Base-by-base conservation (phyloP, 2,113 vertebrate genomes). In the Barnardius zonarius region DNA sequence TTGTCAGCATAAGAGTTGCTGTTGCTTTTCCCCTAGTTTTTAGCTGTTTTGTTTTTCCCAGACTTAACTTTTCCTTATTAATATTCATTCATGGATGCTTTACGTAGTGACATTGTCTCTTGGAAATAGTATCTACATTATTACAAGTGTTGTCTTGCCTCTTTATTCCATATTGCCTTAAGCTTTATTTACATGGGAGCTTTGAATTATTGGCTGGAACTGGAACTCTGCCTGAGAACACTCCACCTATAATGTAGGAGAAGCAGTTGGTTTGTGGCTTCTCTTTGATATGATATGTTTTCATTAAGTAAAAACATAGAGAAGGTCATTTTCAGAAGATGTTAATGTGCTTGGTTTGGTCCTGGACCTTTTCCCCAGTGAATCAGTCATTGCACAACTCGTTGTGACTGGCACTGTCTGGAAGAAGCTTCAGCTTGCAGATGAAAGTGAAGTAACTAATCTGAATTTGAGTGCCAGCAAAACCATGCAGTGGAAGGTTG, bases 181-280 rank as follows among this genome's bases (percentile, higher is more conserved):
- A 88, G 93, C 90, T 96, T 96, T 94, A 90, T 88, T 95, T 95
- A 90, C 80, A 41, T 78, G 39, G 74, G 86, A 63, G 64, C 59
- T 90, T 59, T 44, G 83, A 83, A 63, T 88, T 93, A 61, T 30
- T 96, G 90, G 13, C 90, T 83, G 82, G 85, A 33, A 7, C 85
- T 96, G 96, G 94, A 94, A 6, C 72, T 64, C 30, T 92, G 85
- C 88, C 90, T 86, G 64, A 51, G 64, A 92, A 90, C 15, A 13
- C 83, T 83, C 72, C 73, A 13, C 83, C 80, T 86, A 2, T 86
- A 90, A 93, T 5, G 51, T 73, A 80, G 63, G 85, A 88, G 79
- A 63, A 94, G 88, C 4, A 0, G 64, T 72, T 68, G 76, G 88
- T 93, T 96, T 96, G 94, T 92, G 94, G 94, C 39, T 96, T 93